Evolutionary conservation across 1,140 invertebrate genomes (phyloP), one percentile per base, ranked within the genome.

Genomic region (Brachionus koreanus): DNA sequence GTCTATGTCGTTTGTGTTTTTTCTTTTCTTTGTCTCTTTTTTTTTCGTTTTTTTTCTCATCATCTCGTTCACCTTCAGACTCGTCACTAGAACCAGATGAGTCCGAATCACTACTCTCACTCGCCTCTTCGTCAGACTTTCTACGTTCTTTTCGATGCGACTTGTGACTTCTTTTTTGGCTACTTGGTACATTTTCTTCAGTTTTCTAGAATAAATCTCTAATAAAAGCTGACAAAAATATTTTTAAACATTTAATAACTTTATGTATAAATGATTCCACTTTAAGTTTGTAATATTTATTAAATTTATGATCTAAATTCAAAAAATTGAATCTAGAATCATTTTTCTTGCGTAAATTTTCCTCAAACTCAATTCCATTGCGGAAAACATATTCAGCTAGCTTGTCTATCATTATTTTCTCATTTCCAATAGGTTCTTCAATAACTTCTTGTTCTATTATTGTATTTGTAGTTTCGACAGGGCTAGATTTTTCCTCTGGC

Each of bases 361-460:
- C 91, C 85, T 97, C 95, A 88, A 98, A 98, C 84, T 95, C 93
- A 65, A 92, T 90, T 0, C 96, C 96, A 89, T 98, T 98, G 85
- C 95, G 95, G 0, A 93, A 92, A 0, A 98, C 95, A 86, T 98
- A 98, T 82, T 92, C 92, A 1, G 95, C 95, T 92, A 98, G 96
- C 89, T 97, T 96, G 87, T 97, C 95, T 69, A 98, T 94, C 6
- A 98, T 93, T 49, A 93, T 91, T 86, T 94, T 92, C 5, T 94
- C 89, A 81, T 95, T 65, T 10, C 61, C 76, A 37, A 9, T 79
- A 5, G 76, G 76, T 33, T 79, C 76, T 74, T 74, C 69, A 12
- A 25, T n/a, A n/a, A 5, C 10, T 0, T 6, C 5, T 46, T 52
- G n/a, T 13, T 29, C 72, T 75, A n/a, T 42, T 43, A 46, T 43